A percentile compares a stretch with the other conserved stretches of the same genome.
These are phyloP conservation scores for Agapetus fuscipes DNA, from an alignment of 2,888 invertebrate genomes.

Conservation along the genomic window DNA sequence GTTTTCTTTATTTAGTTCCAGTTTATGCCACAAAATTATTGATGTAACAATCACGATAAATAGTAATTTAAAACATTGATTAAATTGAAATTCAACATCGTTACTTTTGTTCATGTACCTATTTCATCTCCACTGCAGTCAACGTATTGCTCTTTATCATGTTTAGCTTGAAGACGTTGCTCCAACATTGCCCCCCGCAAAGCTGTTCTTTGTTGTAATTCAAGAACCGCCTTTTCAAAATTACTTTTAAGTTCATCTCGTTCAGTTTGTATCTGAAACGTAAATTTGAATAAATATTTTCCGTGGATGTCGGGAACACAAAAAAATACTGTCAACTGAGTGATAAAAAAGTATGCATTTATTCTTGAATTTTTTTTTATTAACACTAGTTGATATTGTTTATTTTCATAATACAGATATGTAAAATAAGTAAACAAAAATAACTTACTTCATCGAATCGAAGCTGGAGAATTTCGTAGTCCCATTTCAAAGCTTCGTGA, in stretches of 20 bases:
- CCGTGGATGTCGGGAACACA: not conserved
- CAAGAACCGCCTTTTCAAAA: constrained; percentile 75
- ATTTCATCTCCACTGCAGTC: too few relatives aligned
- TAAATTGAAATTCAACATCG: too few relatives aligned
- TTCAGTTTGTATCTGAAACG: constrained; percentile 64
- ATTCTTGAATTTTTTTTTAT: too few relatives aligned
- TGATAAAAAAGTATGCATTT: not conserved
- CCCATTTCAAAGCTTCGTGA: constrained; percentile 53
- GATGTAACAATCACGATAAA: too few relatives aligned
- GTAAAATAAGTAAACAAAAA: constrained; percentile 5
- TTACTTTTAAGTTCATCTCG: constrained; percentile 66
- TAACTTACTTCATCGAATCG: constrained; percentile 44
- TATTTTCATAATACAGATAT: too few relatives aligned
- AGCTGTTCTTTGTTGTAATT: constrained; percentile 79
- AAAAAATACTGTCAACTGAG: not conserved
- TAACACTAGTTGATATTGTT: too few relatives aligned
- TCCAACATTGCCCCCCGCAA: constrained; percentile 75
- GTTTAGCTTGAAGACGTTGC: constrained; percentile 42
- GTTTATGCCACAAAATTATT: too few relatives aligned
- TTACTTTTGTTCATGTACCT: too few relatives aligned
- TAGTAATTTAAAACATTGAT: too few relatives aligned
- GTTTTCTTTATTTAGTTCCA: too few relatives aligned
- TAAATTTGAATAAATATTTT: not conserved
- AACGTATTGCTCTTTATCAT: too few relatives aligned
- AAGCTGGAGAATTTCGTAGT: constrained; percentile 53